Conservation (phyloP, 2,888 invertebrate genomes). For the Chironomus tentans region DNA sequence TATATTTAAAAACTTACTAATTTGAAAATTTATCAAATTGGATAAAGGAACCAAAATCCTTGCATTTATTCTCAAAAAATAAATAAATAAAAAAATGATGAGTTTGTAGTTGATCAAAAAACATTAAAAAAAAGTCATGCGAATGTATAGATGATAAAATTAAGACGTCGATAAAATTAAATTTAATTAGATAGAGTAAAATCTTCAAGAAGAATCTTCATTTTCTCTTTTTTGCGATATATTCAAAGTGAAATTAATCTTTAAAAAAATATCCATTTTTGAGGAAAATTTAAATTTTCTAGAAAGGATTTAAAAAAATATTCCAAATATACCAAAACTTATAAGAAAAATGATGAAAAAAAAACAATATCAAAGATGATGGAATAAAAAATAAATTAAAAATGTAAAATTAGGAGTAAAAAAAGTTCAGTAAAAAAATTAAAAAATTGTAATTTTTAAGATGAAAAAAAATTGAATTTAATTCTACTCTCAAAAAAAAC, state of each 20-base stretch:
- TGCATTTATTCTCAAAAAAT: conserved; percentile 21
- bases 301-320: conserved; percentile 16
- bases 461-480: conserved; percentile 12
- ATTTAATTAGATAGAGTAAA: conserved; percentile 19
- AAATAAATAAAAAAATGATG: not conserved
- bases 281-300: not conserved
- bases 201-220: conserved; percentile 4
- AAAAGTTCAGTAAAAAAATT: not conserved
- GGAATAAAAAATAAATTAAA: conserved; percentile 14
- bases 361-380: not conserved
- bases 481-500: conserved; percentile 4
- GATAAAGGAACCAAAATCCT: conserved; percentile 27
- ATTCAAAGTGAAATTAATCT: not conserved
- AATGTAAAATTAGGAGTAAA: not conserved
- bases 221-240: not conserved
- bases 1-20: not conserved
- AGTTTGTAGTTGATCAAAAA: conserved; percentile 12
- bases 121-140: not conserved
- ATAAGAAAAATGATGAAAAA: not conserved
- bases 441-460: not conserved
- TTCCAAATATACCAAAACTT: conserved; percentile 26
- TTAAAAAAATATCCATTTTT: not conserved
- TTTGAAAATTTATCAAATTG: conserved; percentile 21
- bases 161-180: not conserved
- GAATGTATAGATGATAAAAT: conserved; percentile 2